Conservation (phyloP, 2,113 vertebrate species). For the Genyomyrus donnyi region DNA sequence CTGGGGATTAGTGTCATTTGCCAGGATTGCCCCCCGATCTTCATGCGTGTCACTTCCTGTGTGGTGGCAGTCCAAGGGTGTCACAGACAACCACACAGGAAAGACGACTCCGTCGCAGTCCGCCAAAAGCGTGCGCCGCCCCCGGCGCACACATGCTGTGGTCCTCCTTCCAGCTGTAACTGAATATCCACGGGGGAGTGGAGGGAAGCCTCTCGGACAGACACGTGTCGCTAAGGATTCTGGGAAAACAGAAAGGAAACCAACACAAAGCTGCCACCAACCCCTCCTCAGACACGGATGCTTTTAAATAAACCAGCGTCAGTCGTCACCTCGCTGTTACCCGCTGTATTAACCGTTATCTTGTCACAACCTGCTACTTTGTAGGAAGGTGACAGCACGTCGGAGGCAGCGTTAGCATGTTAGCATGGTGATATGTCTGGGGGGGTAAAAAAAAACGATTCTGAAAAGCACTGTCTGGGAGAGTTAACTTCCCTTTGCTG, state of each 20-base stretch:
- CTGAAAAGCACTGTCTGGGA: not conserved
- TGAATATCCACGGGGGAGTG: not conserved
- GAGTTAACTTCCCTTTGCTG: conserved; percentile 4
- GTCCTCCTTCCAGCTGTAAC: conserved; percentile 1
- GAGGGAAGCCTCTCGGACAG: not conserved
- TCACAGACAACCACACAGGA: not conserved
- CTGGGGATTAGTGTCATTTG: not conserved
- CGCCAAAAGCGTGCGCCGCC: not conserved
- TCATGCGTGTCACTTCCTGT: not conserved
- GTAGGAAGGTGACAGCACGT: not conserved
- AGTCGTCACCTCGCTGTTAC: not conserved
- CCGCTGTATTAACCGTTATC: conserved; percentile 6
- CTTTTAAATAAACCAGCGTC: conserved; percentile 21
- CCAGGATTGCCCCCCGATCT: not conserved
- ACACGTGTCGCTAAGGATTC: not conserved
- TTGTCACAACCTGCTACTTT: conserved; percentile 13
- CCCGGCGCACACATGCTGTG: not conserved
- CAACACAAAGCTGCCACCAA: conserved; percentile 6
- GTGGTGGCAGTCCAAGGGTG: not conserved
- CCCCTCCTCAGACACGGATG: not conserved
- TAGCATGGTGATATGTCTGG: not conserved
- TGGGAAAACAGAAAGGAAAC: not conserved
- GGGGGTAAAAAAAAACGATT: not conserved
- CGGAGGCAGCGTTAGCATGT: not conserved
- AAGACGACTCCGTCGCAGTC: not conserved